Evolutionary conservation across 2,888 invertebrate genomes (phyloP), one percentile per base, ranked within the genome.

Genomic region (Sarcophaga subvicina): DNA sequence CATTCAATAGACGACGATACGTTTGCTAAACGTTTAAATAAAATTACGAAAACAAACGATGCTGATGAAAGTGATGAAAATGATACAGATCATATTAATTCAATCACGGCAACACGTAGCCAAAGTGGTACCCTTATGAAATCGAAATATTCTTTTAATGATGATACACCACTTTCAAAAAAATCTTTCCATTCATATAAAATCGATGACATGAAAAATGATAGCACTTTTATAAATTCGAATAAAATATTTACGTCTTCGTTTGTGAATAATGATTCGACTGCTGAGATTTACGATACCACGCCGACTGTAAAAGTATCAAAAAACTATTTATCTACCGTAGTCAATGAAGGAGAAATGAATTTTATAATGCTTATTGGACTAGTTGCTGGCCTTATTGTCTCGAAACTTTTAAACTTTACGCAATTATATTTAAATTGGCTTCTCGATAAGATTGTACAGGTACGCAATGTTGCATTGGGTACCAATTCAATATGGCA

Each of bases 341-440:
- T 12, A 1, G 17, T 17, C 10, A 54, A 17, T 17, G 27, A 67
- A 20, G 5, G 27, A 14, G 71, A 89, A 5, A 89, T 92, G 88
- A 90, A 91, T 79, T 90, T 90, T 27, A 89, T 91, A n/a, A 91
- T 91, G 25, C 69, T 92, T 77, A 14, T 89, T 3, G 91, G 91
- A 6, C 85, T 90, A 3, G 62, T 91, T n/a, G 70, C 90, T 20
- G 91, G 90, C 12, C 88, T 90, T 22, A 12, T 91, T 4, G 64
- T 89, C 0, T 92, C 92, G 25, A 90, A 90, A 69, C 17, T 87
- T n/a, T 70, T 91, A 2, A 89, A 88, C 17, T 89, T 89, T 17
- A 45, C 91, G 0, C 89, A 90, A 88, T 88, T 90, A 75, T 91
- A 89, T 80, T 90, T 90, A 4, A 87, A 78, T 78, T 92, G 91